A percentile compares a stretch with the other conserved stretches of the same genome.
phyloP scores from a whole-genome alignment of 2,888 invertebrate species.

The Drosophila recens region DNA sequence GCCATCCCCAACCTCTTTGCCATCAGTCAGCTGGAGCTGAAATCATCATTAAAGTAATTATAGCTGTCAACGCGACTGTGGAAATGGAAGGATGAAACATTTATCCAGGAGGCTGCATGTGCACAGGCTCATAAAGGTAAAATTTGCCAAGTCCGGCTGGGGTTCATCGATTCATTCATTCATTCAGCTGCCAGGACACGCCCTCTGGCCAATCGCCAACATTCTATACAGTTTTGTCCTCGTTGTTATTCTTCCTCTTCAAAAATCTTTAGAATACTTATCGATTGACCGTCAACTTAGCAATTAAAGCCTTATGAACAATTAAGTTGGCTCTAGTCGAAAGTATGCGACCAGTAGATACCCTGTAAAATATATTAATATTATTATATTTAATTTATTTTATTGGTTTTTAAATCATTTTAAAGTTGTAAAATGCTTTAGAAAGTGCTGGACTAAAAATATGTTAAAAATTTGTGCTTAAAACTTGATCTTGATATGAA shows the following conservation, averaged over 20 bases:
- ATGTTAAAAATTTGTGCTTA: too few relatives aligned
- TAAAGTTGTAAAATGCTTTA: not conserved
- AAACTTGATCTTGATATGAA: too few relatives aligned
- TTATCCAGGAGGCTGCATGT: conserved; percentile 16
- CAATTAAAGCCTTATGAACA: conserved; percentile 12
- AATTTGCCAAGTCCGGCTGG: conserved; percentile 5
- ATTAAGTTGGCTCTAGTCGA: not conserved
- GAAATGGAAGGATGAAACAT: conserved; percentile 34
- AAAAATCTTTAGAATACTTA: conserved; percentile 7
- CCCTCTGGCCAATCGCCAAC: conserved; percentile 27
- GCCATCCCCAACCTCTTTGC: not conserved
- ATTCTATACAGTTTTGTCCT: not conserved
- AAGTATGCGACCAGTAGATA: not conserved
- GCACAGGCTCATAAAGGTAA: conserved; percentile 40
- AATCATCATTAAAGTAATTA: conserved; percentile 76
- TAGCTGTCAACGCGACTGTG: conserved; percentile 58
- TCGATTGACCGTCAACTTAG: conserved; percentile 8
- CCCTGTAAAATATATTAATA: not conserved
- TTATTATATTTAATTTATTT: not conserved
- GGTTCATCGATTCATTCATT: not conserved
- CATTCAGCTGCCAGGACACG: conserved; percentile 10
- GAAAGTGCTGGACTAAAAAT: not conserved
- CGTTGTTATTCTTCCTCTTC: conserved; percentile 1
- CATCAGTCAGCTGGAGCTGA: conserved; percentile 43
- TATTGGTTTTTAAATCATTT: not conserved